Evolutionary conservation across 2,888 invertebrate genomes (phyloP).

Genomic region (Zootermopsis nevadensis): DNA sequence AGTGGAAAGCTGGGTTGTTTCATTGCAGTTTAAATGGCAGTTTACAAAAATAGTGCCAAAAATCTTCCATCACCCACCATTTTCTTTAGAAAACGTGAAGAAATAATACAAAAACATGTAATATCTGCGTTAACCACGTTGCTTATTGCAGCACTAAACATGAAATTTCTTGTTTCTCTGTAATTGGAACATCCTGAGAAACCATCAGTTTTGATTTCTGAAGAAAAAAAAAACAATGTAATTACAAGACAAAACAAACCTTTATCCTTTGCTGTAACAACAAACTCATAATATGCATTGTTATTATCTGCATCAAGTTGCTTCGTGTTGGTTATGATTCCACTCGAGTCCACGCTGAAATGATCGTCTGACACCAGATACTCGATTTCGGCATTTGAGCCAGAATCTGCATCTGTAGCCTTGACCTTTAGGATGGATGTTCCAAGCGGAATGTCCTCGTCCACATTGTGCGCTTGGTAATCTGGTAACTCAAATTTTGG

Average conservation of each 20-base stretch:
- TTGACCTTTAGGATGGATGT: constrained; percentile 94
- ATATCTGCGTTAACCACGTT: no score
- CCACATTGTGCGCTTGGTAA: constrained; percentile 96
- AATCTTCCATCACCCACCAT: no score
- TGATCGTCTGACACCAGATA: constrained; percentile 93
- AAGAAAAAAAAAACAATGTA: no score
- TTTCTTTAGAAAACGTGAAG: no score
- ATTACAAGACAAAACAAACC: constrained; percentile 62
- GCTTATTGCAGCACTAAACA: no score
- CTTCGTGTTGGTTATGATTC: constrained; percentile 92
- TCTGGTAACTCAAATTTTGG: constrained; percentile 96
- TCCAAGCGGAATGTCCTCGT: constrained; percentile 93
- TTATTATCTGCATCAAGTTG: constrained; percentile 96
- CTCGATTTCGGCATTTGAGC: constrained; percentile 94
- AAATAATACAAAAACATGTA: no score
- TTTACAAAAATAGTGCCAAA: no score
- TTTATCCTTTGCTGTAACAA: constrained; percentile 93
- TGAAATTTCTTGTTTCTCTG: no score
- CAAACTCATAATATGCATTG: constrained; percentile 95
- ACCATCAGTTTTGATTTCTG: no score
- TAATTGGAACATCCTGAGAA: no score
- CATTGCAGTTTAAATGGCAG: no score
- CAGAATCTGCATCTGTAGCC: constrained; percentile 95
- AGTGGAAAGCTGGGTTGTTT: no score
- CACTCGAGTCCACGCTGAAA: constrained; percentile 93